A percentile compares a stretch with the other conserved stretches of the same genome.
Evolutionary conservation across 2,113 vertebrate genomes (phyloP).

Genomic region (Herpetotheres cachinnans): DNA sequence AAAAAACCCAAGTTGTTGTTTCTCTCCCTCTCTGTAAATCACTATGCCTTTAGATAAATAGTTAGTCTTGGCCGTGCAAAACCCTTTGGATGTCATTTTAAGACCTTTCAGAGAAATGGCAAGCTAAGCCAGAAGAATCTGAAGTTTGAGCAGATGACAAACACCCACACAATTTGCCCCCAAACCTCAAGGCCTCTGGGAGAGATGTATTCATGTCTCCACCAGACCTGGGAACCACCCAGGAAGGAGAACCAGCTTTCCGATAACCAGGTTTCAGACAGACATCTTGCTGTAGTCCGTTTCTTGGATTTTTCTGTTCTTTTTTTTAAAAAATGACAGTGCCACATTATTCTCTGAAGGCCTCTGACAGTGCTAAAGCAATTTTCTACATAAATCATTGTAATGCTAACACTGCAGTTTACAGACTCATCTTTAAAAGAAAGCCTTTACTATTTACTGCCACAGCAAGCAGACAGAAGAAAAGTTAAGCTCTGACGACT

Average conservation of each 20-base stretch:
- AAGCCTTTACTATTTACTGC: slow-evolving; percentile 37
- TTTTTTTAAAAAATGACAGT: not conserved
- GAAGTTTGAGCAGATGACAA: not conserved
- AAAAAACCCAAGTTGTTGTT: not conserved
- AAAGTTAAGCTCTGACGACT: slow-evolving; percentile 17
- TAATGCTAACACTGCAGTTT: slow-evolving; percentile 57
- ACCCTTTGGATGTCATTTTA: not conserved
- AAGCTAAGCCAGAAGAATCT: not conserved
- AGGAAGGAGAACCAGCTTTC: not conserved
- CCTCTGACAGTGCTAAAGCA: slow-evolving; percentile 39
- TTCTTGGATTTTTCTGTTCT: not conserved
- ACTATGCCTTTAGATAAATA: not conserved
- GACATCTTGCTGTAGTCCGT: not conserved
- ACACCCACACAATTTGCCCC: not conserved
- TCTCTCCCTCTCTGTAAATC: not conserved
- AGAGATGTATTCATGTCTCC: not conserved
- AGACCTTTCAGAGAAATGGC: not conserved
- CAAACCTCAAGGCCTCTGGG: not conserved
- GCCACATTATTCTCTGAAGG: slow-evolving; percentile 37
- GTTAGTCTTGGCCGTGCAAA: not conserved
- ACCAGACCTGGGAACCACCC: not conserved
- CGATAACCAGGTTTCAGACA: not conserved
- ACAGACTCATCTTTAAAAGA: slow-evolving; percentile 48
- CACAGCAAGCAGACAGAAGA: not conserved
- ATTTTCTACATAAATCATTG: slow-evolving; percentile 61